Evolutionary conservation across 2,113 vertebrate genomes (phyloP), one percentile per base, ranked within the genome.

Genomic region (Amazona guildingii): DNA sequence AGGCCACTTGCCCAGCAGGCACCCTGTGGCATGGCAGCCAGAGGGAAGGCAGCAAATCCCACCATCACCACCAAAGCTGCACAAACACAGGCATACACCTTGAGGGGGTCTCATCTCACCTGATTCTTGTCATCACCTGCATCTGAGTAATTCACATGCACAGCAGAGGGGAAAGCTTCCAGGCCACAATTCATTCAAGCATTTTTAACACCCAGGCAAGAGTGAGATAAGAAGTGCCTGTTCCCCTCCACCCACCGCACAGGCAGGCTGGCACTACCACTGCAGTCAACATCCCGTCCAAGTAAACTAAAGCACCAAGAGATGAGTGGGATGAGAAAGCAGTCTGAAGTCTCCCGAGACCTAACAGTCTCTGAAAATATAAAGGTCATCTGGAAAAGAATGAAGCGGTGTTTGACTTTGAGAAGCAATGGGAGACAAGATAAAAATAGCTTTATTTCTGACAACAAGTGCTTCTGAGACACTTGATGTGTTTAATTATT

Each of bases 401-500:
- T 92, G 87, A 89, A 86, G 81, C 21, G 1, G 95, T 48, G 72
- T 89, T 91, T 92, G 89, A 92, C 86, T 97, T 96, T 89, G 81
- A 27, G 70, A 85, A 91, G 91, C 89, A 94, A 91, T 79, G 83
- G 52, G 91, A 95, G 89, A 95, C 0, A 0, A 84, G 95, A 92
- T 84, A 96, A 96, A 96, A 97, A 97, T 92, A 96, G 84, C 83
- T 91, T 95, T 91, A 89, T 83, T 96, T 95, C 94, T 96, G 93
- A 95, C 95, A 96, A 95, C 92, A 96, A 97, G 90, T 94, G 77
- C 93, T 95, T 96, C 93, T 87, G 93, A 95, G 93, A 91, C 91
- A 94, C 91, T 95, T 97, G 93, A 97, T 92, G 95, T 84, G 84
- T 96, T 97, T 96, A 95, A 97, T 97, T 87, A 91, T 92, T 95